These are phyloP conservation scores for human (Homo sapiens) DNA, from an alignment of 2,113 vertebrate genomes.

Conservation along the genomic window GRCh38 chr14:85108501-85109000, in stretches of 20 bases:
- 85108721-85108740: not conserved
- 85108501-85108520: not conserved
- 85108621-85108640: not conserved
- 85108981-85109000: not conserved
- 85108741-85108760: not conserved
- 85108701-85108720: fast-evolving
- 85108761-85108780: not conserved
- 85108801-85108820: not conserved
- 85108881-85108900: not conserved
- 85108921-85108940: not conserved
- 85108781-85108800: not conserved
- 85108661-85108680: not conserved
- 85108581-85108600: not conserved
- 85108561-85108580: not conserved
- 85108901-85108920: not conserved
- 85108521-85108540: not conserved
- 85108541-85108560: not conserved
- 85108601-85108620: not conserved
- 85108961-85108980: not conserved
- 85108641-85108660: too few relatives aligned
- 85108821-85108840: not conserved
- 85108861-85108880: not conserved
- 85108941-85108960: not conserved
- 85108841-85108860: not conserved
- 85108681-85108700: not conserved